Conservation (phyloP, 2,888 invertebrate species). For the Napeogenes inachia region DNA sequence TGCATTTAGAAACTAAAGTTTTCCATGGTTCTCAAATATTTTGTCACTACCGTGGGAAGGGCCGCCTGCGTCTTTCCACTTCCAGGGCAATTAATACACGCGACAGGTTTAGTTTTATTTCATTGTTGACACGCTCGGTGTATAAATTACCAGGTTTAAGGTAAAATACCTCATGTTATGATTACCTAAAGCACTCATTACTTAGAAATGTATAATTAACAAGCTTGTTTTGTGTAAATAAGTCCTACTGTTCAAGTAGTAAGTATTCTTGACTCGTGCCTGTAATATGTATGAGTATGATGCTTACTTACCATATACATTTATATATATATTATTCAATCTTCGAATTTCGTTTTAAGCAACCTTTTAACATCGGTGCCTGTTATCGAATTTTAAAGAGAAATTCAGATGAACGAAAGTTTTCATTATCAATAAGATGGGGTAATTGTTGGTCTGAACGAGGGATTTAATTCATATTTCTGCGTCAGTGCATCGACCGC, state of each 20-base stretch:
- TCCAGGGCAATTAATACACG: slow-evolving; percentile 53
- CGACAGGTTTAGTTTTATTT: slow-evolving; percentile 54
- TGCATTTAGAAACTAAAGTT: slow-evolving; percentile 2
- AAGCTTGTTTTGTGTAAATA: neutral
- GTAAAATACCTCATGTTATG: slow-evolving; percentile 20
- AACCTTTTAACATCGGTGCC: neutral
- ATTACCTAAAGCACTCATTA: slow-evolving; percentile 34
- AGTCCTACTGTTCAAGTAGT: no score
- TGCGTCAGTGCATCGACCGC: slow-evolving; percentile 56
- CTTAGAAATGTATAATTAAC: slow-evolving; percentile 32
- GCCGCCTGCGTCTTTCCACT: slow-evolving; percentile 37
- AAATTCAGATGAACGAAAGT: slow-evolving; percentile 8
- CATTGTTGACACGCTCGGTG: slow-evolving; percentile 42
- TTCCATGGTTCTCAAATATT: slow-evolving; percentile 29
- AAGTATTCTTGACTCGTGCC: no score
- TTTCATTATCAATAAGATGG: slow-evolving; percentile 4
- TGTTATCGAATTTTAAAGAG: neutral
- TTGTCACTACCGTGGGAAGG: slow-evolving; percentile 49
- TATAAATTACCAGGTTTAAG: slow-evolving; percentile 35
- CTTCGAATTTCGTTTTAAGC: no score
- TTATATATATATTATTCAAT: no score
- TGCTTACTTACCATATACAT: no score
- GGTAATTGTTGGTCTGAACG: slow-evolving; percentile 23
- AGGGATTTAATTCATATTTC: slow-evolving; percentile 26
- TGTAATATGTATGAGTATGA: no score